Conservation (phyloP, 1,140 invertebrate genomes). For the Portunus trituberculatus region DNA sequence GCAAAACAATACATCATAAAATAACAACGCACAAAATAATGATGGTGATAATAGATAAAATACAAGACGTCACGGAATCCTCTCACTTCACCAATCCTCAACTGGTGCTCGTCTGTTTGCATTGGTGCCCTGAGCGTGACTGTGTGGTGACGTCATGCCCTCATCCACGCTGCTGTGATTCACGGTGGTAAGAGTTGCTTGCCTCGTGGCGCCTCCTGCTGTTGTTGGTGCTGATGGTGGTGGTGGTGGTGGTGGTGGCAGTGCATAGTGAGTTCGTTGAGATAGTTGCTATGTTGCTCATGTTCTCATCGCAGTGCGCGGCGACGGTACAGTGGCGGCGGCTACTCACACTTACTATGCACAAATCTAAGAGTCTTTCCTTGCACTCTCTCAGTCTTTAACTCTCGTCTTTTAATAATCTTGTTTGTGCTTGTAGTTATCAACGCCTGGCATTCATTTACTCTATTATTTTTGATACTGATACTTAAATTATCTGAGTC, state of each 20-base stretch:
- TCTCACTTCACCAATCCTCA: not conserved
- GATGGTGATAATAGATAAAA: not conserved
- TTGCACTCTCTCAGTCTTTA: too few species aligned
- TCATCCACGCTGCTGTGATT: not conserved
- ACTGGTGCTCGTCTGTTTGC: not conserved
- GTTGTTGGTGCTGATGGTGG: too few species aligned
- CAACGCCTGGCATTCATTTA: too few species aligned
- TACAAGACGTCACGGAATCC: not conserved
- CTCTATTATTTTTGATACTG: too few species aligned
- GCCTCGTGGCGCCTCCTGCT: too few species aligned
- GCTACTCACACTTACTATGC: too few species aligned
- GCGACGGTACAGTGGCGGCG: too few species aligned
- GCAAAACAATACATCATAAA: not conserved
- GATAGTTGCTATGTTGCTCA: not conserved
- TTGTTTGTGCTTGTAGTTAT: too few species aligned
- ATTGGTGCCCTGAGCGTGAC: not conserved
- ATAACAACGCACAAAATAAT: not conserved
- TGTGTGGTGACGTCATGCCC: not conserved
- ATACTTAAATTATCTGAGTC: too few species aligned
- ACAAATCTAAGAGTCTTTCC: too few species aligned
- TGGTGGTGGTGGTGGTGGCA: not conserved
- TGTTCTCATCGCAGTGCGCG: too few species aligned
- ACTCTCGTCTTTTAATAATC: too few species aligned
- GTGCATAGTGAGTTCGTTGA: not conserved
- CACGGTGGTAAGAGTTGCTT: not conserved